These are phyloP conservation scores for Pachyuromys duprasi DNA, from an alignment of 2,797 vertebrate species.

Conservation along the genomic window DNA sequence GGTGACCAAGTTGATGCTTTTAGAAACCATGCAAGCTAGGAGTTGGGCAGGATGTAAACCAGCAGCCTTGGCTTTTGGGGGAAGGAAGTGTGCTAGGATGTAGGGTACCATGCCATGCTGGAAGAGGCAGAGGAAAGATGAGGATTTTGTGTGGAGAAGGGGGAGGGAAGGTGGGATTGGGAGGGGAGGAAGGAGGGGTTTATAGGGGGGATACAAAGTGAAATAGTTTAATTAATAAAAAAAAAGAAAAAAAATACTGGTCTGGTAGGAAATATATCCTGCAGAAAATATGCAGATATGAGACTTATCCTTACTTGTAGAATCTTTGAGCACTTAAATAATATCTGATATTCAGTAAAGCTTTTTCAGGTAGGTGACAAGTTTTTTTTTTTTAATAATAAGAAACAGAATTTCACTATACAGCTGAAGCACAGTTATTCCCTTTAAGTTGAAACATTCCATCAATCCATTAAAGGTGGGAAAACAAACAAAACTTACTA, in stretches of 20 bases:
- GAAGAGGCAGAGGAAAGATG: not conserved
- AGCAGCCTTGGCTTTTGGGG: not conserved
- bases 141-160: too few relatives aligned
- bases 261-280: not conserved
- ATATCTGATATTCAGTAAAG: not conserved
- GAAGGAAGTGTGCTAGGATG: not conserved
- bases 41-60: rapidly evolving
- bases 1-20: not conserved
- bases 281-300: not conserved
- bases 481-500: not conserved
- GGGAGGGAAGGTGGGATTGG: too few relatives aligned
- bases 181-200: too few relatives aligned
- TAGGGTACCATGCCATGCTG: rapidly evolving
- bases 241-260: too few relatives aligned
- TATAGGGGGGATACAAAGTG: too few relatives aligned
- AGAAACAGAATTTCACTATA: not conserved
- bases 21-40: not conserved
- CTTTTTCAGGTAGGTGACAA: not conserved
- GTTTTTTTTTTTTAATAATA: not conserved
- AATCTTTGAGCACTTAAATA: not conserved
- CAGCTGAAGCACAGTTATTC: not conserved
- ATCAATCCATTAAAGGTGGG: not conserved
- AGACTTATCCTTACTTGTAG: not conserved
- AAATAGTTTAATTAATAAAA: too few relatives aligned
- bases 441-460: not conserved